A percentile compares a stretch with the other conserved stretches of the same genome.
phyloP scores from a whole-genome alignment of 2,113 vertebrate species.

The Saccopteryx leptura region DNA sequence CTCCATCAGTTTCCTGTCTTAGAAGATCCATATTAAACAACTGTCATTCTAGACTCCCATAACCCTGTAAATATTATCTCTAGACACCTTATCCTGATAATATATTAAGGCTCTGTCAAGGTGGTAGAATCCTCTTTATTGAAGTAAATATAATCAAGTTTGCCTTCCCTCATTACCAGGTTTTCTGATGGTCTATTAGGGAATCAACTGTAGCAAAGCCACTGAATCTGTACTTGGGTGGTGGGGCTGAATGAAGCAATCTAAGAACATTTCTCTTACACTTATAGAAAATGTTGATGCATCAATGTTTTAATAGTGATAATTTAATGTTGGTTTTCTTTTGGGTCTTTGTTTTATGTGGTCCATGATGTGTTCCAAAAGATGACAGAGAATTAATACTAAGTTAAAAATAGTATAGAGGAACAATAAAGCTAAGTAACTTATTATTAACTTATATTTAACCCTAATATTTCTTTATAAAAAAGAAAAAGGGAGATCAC shows the following conservation, averaged over 20 bases:
- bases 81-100: neutral
- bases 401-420: neutral
- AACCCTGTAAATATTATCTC: conserved; percentile 18
- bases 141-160: conserved; percentile 51
- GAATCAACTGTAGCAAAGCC: neutral
- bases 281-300: neutral
- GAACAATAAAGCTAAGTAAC: neutral
- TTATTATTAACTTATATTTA: conserved; percentile 9
- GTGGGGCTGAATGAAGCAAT: neutral
- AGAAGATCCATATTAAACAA: neutral
- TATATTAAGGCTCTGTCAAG: conserved; percentile 18
- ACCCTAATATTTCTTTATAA: neutral
- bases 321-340: neutral
- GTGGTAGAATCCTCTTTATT: neutral
- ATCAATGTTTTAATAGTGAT: neutral
- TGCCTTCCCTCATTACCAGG: conserved; percentile 4
- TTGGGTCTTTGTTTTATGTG: neutral
- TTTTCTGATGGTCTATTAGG: conserved; percentile 15
- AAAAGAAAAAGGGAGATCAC: neutral
- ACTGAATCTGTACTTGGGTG: neutral
- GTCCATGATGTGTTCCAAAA: neutral
- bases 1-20: neutral
- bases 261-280: neutral
- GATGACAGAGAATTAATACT: neutral
- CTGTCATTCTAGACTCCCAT: conserved; percentile 27